Conservation (phyloP, 2,888 invertebrate genomes). For the Heliconius aoede region DNA sequence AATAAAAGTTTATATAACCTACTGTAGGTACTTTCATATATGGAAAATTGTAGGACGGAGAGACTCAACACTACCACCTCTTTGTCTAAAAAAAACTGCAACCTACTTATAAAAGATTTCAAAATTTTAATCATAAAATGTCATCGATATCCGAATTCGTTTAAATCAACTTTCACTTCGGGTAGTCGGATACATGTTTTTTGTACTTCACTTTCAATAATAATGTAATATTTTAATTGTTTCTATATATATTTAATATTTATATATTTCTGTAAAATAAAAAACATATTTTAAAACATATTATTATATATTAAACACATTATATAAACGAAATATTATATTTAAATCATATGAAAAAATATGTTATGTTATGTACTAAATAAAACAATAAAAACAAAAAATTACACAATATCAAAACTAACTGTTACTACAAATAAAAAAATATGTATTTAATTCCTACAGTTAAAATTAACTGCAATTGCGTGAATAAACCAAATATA, state of each 20-base stretch:
- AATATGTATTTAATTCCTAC: neutral
- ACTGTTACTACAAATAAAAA: neutral
- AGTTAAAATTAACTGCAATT: conserved; percentile 23
- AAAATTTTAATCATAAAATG: neutral
- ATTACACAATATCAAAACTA: neutral
- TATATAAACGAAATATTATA: neutral
- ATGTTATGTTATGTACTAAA: neutral
- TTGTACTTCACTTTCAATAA: conserved; percentile 1
- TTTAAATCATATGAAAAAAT: neutral
- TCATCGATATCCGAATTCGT: conserved; percentile 18
- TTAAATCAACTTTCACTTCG: conserved; percentile 36
- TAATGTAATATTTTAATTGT: neutral
- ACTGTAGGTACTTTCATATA: neutral
- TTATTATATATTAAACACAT: too few species aligned
- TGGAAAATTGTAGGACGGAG: neutral
- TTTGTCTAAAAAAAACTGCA: neutral
- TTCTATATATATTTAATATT: too few species aligned
- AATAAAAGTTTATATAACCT: neutral
- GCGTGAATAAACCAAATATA: neutral
- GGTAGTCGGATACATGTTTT: conserved; percentile 15
- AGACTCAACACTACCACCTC: neutral
- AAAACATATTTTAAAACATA: too few species aligned
- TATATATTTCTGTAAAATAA: too few species aligned
- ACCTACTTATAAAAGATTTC: neutral
- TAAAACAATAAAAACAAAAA: neutral